A percentile compares a stretch with the other conserved stretches of the same genome.
phyloP scores from a whole-genome alignment of 2,888 invertebrate genomes.

The Mesochorus sp. region DNA sequence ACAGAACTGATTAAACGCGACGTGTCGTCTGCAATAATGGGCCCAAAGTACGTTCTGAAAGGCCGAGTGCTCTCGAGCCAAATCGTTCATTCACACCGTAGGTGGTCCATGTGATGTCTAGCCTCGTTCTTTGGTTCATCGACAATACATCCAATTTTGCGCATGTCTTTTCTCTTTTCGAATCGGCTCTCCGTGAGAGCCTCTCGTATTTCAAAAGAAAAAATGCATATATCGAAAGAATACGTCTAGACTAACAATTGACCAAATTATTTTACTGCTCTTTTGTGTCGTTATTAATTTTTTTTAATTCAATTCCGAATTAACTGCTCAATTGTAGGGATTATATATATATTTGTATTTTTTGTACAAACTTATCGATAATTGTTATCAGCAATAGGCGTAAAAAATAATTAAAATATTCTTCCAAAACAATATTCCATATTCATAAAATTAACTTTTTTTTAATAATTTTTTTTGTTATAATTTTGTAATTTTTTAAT shows the following conservation, averaged over 20 bases:
- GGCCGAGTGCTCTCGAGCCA: conserved; percentile 44
- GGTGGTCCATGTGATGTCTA: conserved; percentile 43
- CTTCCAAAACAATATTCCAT: too few species aligned
- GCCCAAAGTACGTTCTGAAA: conserved; percentile 38
- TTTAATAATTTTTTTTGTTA: too few species aligned
- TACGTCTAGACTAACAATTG: conserved; percentile 37
- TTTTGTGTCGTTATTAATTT: too few species aligned
- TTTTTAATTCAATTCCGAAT: background rate
- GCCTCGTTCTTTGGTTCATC: conserved; percentile 29
- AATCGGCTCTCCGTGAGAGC: background rate
- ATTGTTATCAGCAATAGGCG: too few species aligned
- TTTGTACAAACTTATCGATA: too few species aligned
- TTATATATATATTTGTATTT: background rate
- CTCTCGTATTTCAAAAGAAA: background rate
- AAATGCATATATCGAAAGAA: conserved; percentile 1
- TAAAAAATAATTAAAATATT: too few species aligned
- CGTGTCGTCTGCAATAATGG: conserved; percentile 23
- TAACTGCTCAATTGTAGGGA: background rate
- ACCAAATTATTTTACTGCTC: background rate
- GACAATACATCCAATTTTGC: conserved; percentile 36
- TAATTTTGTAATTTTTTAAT: too few species aligned
- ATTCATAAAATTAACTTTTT: too few species aligned
- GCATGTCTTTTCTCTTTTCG: conserved; percentile 20
- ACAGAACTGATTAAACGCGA: conserved; percentile 16
- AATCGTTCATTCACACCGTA: conserved; percentile 45